Evolutionary conservation across 2,797 vertebrate genomes (phyloP).

Genomic region (Gymnopithys bicolor): DNA sequence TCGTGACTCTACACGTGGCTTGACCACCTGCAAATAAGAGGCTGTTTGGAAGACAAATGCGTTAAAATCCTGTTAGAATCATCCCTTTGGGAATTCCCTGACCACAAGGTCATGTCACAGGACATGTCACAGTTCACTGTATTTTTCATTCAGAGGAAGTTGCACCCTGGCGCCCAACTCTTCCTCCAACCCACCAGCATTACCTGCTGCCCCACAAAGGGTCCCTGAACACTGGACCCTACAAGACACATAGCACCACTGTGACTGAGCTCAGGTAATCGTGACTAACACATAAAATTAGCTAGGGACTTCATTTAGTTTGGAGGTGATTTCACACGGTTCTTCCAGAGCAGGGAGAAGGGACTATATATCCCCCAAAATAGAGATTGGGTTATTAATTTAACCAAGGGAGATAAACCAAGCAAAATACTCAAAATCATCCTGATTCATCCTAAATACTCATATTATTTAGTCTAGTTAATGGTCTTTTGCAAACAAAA

Average conservation of each 20-base stretch:
- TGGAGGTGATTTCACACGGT: neutral
- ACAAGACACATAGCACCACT: neutral
- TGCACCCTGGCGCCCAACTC: neutral
- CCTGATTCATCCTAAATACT: neutral
- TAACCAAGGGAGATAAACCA: neutral
- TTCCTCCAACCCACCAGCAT: neutral
- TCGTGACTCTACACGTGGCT: fast-evolving
- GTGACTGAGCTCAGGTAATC: neutral
- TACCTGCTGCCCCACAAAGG: neutral
- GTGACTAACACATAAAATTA: neutral
- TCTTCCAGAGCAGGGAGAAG: neutral
- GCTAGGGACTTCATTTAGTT: neutral
- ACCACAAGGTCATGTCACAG: neutral
- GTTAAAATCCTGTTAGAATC: neutral
- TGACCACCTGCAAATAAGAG: neutral
- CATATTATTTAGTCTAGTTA: neutral
- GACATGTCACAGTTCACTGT: neutral
- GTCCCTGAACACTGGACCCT: neutral
- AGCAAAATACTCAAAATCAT: neutral
- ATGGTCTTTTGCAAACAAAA: neutral
- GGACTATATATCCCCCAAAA: neutral
- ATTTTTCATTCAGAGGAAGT: neutral
- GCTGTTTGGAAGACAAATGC: neutral
- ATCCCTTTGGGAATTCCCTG: neutral
- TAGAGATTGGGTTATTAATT: neutral